Conservation (phyloP, 2,113 vertebrate genomes). For the Elanoides forficatus region DNA sequence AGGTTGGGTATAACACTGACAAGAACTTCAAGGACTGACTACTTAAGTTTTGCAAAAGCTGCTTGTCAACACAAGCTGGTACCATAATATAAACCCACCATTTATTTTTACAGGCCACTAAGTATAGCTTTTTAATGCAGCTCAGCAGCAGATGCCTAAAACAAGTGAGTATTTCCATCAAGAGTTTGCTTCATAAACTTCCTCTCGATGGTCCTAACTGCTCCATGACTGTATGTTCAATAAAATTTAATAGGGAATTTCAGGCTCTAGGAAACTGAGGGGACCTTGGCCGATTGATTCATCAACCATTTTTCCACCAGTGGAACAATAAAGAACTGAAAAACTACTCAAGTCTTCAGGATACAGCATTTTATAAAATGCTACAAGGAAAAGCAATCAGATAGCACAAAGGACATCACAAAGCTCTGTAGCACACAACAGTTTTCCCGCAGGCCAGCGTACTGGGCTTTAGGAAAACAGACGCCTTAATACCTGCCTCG, state of each 20-base stretch:
- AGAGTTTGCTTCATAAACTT: not conserved
- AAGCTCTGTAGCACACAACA: not conserved
- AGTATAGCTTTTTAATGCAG: not conserved
- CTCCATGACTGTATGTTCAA: not conserved
- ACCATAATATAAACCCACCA: not conserved
- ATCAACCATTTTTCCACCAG: not conserved
- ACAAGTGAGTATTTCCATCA: not conserved
- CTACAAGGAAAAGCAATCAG: not conserved
- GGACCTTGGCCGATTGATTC: not conserved
- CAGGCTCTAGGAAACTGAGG: not conserved
- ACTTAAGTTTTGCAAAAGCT: not conserved
- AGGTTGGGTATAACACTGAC: not conserved
- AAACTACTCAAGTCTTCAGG: not conserved
- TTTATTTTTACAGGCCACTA: not conserved
- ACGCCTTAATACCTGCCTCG: not conserved
- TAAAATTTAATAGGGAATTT: not conserved
- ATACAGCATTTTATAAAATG: fast-evolving
- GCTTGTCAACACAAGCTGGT: not conserved
- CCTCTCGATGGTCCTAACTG: not conserved
- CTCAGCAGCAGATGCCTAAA: not conserved
- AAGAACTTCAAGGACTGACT: not conserved
- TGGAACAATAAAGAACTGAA: not conserved
- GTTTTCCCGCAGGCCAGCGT: not conserved
- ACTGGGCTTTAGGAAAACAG: not conserved
- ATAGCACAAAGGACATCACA: not conserved